Conservation (phyloP, 1,140 invertebrate genomes). For the Caerostris extrusa region DNA sequence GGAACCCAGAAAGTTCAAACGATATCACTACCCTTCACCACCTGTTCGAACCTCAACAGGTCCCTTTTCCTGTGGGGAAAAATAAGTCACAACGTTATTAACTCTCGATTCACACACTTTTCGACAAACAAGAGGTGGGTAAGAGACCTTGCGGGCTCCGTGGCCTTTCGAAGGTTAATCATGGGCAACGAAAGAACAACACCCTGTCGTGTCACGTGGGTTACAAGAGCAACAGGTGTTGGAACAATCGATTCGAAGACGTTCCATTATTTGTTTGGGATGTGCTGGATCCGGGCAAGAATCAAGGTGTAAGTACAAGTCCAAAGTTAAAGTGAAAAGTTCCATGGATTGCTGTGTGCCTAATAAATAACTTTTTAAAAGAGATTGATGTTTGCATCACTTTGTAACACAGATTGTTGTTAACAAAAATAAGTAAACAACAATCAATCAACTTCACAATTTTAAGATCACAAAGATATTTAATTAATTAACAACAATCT, state of each 20-base stretch:
- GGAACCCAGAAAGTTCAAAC: neutral
- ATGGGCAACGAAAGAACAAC: slow-evolving; percentile 8
- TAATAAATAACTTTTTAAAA: no score
- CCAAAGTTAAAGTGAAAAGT: no score
- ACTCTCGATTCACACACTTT: slow-evolving; percentile 9
- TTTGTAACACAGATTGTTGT: no score
- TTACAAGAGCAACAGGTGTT: neutral
- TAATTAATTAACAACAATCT: no score
- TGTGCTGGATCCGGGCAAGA: no score
- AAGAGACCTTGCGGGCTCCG: slow-evolving; percentile 10
- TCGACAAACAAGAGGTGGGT: slow-evolving; percentile 29
- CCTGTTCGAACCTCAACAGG: neutral
- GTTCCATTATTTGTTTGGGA: neutral
- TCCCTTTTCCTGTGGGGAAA: neutral
- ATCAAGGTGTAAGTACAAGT: no score
- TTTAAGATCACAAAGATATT: no score
- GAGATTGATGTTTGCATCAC: no score
- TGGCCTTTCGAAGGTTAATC: slow-evolving; percentile 29
- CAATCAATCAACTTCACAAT: no score
- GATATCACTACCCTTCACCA: neutral
- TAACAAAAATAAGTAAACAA: no score
- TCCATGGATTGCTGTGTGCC: no score
- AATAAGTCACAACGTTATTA: neutral
- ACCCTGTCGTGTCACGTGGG: slow-evolving; percentile 28
- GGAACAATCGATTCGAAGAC: neutral